Evolutionary conservation across 1,140 invertebrate species (phyloP).

Genomic region (Pararge aegeria): DNA sequence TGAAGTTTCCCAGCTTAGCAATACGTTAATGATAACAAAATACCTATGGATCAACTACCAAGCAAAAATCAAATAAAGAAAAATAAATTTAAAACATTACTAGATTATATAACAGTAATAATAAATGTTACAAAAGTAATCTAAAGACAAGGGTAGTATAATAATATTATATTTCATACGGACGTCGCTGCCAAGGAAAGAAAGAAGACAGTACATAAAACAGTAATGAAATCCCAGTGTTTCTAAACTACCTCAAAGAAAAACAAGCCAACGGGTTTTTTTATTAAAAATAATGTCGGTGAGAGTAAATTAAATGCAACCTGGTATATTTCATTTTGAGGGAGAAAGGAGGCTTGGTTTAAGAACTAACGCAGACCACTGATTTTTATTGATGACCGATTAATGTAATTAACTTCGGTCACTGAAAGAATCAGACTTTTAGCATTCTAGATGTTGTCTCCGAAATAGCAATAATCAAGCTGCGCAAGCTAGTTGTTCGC

Average conservation of each 20-base stretch:
- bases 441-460: no score
- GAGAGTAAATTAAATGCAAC: constrained; percentile 16
- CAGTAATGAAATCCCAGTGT: constrained; percentile 1
- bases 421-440: no score
- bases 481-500: no score
- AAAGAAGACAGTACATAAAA: neutral
- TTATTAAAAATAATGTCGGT: constrained; percentile 11
- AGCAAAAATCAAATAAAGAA: no score
- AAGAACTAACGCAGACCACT: neutral
- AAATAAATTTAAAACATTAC: no score
- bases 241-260: neutral
- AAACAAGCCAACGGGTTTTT: neutral
- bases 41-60: no score
- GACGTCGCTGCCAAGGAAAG: neutral
- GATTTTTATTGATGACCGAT: neutral
- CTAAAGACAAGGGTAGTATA: neutral
- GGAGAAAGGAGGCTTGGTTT: neutral
- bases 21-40: no score
- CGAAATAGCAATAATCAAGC: no score
- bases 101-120: no score
- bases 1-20: no score
- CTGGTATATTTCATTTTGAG: constrained; percentile 15
- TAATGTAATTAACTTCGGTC: no score
- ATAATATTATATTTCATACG: constrained; percentile 1
- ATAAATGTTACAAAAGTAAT: neutral